Percentiles rank a stretch among this genome's conserved stretches.
These are phyloP conservation scores for Hymenochirus boettgeri DNA, from an alignment of 2,113 vertebrate species.

Conservation along the genomic window DNA sequence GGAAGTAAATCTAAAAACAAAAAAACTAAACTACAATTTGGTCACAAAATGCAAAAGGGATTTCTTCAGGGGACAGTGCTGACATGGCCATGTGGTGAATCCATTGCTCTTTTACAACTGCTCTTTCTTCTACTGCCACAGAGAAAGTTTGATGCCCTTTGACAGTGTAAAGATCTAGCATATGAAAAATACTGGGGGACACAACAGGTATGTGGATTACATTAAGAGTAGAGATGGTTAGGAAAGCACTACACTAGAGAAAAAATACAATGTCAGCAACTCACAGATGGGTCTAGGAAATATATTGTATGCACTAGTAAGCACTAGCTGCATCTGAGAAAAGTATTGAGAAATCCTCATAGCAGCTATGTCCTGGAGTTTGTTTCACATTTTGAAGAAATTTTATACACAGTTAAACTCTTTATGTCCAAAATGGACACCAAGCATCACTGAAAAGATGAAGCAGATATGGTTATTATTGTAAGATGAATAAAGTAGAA, in stretches of 20 bases:
- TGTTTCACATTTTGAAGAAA: constrained; percentile 2
- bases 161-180: constrained; percentile 15
- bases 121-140: not conserved
- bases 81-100: not conserved
- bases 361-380: constrained; percentile 10
- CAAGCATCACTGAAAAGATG: no score
- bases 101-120: not conserved
- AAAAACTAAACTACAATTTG: constrained; percentile 51
- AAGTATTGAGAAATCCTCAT: constrained; percentile 3
- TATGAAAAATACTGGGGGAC: constrained; percentile 16
- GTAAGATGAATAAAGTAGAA: constrained; percentile 9
- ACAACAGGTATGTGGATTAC: constrained; percentile 9
- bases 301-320: constrained; percentile 2
- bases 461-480: constrained; percentile 9
- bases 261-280: constrained; percentile 32
- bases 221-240: constrained; percentile 17
- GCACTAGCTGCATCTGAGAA: constrained; percentile 11
- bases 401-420: constrained; percentile 2
- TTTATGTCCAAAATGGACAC: constrained; percentile 8
- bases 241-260: constrained; percentile 24
- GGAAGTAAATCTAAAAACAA: no score
- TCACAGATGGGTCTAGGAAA: constrained; percentile 20
- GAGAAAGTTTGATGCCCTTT: constrained; percentile 6
- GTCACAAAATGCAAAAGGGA: constrained; percentile 48
- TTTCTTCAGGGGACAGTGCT: not conserved